Evolutionary conservation across 2,797 vertebrate genomes (phyloP).

Genomic region (Falco columbarius): DNA sequence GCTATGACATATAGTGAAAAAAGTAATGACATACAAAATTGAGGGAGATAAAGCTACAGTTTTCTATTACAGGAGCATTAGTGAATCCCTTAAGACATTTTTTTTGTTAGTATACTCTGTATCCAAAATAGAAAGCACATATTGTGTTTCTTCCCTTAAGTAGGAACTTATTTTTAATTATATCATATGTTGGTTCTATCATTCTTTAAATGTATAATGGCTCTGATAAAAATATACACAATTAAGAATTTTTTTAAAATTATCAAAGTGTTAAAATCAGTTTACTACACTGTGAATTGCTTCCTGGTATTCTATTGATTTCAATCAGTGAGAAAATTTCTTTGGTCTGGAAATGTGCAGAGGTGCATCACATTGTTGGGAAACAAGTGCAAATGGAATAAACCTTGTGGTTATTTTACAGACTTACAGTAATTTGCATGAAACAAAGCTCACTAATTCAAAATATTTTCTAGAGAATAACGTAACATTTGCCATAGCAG

Average conservation of each 20-base stretch:
- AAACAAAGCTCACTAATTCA: neutral
- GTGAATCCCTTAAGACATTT: neutral
- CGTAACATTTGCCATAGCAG: neutral
- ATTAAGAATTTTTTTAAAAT: neutral
- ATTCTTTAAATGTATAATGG: neutral
- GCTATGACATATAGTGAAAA: neutral
- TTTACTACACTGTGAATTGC: neutral
- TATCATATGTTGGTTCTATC: neutral
- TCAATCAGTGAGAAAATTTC: neutral
- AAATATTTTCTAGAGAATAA: neutral
- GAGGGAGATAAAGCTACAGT: neutral
- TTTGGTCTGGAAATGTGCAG: neutral
- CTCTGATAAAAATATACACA: neutral
- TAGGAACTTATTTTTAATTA: neutral
- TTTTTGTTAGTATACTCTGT: neutral
- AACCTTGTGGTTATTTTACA: neutral
- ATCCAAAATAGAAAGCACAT: neutral
- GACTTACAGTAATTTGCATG: neutral
- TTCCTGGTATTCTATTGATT: neutral
- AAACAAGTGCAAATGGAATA: neutral
- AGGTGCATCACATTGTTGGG: neutral
- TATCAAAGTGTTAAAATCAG: neutral
- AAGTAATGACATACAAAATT: neutral
- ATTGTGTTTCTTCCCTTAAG: neutral
- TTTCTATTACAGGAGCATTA: neutral